Conservation (phyloP, 30 jellyfish, hydroid and myxozoan genomes). For the Rhopilema esculentum region DNA sequence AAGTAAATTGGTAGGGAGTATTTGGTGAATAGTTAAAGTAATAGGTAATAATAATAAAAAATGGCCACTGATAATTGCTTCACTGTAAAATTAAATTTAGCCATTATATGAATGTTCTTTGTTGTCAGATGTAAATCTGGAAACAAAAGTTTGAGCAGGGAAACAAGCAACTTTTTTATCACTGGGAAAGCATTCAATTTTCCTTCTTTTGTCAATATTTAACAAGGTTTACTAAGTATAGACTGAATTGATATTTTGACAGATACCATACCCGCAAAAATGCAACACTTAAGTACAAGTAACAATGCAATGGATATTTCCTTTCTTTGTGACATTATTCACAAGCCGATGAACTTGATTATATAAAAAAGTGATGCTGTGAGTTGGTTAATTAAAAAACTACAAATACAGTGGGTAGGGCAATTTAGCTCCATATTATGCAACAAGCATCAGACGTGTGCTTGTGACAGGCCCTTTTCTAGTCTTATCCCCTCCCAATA, state of each 20-base stretch:
- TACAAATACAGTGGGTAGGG: not conserved
- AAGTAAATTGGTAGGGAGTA: too few species aligned
- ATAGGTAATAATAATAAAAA: too few species aligned
- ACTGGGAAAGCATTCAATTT: not conserved
- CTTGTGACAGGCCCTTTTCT: too few species aligned
- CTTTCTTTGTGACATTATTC: not conserved
- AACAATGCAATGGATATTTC: not conserved
- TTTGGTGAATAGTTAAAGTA: too few species aligned
- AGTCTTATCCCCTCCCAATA: too few species aligned
- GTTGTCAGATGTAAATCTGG: too few species aligned
- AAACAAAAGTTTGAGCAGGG: too few species aligned
- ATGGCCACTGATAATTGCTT: too few species aligned
- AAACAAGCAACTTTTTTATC: too few species aligned
- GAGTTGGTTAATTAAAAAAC: not conserved
- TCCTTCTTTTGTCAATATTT: not conserved
- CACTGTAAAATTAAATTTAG: too few species aligned
- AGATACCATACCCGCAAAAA: not conserved
- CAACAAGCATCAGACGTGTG: too few species aligned
- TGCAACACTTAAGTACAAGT: not conserved
- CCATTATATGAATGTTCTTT: too few species aligned
- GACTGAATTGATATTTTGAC: not conserved
- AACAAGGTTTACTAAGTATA: not conserved
- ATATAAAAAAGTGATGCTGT: not conserved
- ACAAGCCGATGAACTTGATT: not conserved
- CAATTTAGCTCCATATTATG: not conserved